These are phyloP conservation scores for Leptinotarsa rubiginosa DNA, from an alignment of 2,888 invertebrate genomes.

Conservation along the genomic window DNA sequence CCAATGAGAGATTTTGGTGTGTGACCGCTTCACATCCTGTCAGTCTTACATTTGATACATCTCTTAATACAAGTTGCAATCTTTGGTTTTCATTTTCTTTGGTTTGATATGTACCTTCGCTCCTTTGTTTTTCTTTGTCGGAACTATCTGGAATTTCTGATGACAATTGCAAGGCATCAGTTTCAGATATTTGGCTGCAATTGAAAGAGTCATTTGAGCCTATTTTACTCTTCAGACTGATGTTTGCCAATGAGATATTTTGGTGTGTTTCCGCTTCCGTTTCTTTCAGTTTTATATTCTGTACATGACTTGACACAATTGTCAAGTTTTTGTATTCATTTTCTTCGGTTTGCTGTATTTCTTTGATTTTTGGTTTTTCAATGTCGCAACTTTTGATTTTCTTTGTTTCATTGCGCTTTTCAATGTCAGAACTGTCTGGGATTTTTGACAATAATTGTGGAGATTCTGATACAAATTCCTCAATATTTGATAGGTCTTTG, in stretches of 20 bases:
- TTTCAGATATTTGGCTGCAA: background rate
- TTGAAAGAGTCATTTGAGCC: conserved; percentile 4
- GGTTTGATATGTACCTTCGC: background rate
- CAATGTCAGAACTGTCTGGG: conserved; percentile 5
- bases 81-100: conserved; percentile 1
- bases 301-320: background rate
- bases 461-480: conserved; percentile 11
- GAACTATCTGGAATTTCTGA: background rate
- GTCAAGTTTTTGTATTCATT: background rate
- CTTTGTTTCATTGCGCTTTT: background rate
- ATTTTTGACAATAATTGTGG: conserved; percentile 3
- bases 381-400: background rate
- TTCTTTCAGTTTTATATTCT: conserved; percentile 4
- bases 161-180: conserved; percentile 1
- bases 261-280: conserved; percentile 4
- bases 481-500: conserved; percentile 10
- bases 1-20: conserved; percentile 7
- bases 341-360: conserved; percentile 2
- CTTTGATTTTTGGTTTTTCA: conserved; percentile 4
- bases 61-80: background rate
- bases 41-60: conserved; percentile 10
- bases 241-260: conserved; percentile 5
- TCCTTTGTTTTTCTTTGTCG: conserved; percentile 3
- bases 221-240: background rate
- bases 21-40: background rate